phyloP scores from a whole-genome alignment of 2,113 vertebrate genomes.

The Hiodon alosoides region DNA sequence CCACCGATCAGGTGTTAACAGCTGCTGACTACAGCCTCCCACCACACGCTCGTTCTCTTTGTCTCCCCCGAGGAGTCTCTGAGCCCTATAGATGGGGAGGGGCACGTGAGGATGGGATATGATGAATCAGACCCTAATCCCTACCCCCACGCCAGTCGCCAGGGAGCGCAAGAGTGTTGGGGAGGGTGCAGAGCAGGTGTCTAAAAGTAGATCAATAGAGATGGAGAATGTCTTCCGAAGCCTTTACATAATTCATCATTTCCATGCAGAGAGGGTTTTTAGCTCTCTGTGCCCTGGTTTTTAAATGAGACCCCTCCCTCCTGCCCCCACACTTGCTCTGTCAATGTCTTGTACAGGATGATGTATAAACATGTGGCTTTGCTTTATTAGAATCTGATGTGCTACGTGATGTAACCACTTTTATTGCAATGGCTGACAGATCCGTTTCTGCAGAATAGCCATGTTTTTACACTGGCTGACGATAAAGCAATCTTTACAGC shows the following conservation, averaged over 20 bases:
- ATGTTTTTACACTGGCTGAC: too few relatives aligned
- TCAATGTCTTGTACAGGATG: background rate
- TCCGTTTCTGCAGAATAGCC: too few relatives aligned
- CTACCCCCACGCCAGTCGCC: too few relatives aligned
- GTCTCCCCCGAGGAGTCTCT: background rate
- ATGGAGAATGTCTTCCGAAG: background rate
- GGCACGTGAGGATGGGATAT: too few relatives aligned
- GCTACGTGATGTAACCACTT: background rate
- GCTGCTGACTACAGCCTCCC: too few relatives aligned
- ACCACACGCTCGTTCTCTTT: too few relatives aligned
- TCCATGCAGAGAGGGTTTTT: background rate
- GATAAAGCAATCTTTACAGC: too few relatives aligned
- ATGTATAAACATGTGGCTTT: background rate
- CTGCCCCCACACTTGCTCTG: background rate
- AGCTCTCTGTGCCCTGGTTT: background rate
- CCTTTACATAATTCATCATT: slow-evolving; percentile 7
- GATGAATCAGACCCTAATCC: too few relatives aligned
- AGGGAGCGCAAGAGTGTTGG: background rate
- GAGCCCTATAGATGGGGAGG: background rate
- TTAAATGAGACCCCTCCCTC: background rate
- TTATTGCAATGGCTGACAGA: background rate
- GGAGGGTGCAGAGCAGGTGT: background rate
- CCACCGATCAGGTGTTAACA: background rate
- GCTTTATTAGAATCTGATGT: background rate
- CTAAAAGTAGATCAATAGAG: slow-evolving; percentile 5